Evolutionary conservation across 2,888 invertebrate species (phyloP).

Genomic region (Rhaphigaster nebulosa): DNA sequence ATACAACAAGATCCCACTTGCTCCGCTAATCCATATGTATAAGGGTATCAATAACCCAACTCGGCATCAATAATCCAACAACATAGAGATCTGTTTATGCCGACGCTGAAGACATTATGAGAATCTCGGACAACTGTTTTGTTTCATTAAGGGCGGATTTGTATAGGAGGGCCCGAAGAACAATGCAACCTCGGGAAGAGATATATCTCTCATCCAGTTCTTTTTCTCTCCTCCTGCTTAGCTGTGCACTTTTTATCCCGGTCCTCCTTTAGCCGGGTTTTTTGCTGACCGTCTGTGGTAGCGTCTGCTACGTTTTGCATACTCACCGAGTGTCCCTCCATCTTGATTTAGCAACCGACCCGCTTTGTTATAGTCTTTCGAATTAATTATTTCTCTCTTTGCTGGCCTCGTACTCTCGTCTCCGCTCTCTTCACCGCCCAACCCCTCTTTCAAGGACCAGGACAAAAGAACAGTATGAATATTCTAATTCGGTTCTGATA

Average conservation of each 20-base stretch:
- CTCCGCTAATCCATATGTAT: constrained; percentile 32
- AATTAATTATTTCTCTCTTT: constrained; percentile 50
- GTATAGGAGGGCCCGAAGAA: constrained; percentile 3
- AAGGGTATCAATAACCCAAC: neutral
- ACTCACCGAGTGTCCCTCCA: constrained; percentile 31
- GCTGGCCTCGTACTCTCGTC: neutral
- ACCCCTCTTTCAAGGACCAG: neutral
- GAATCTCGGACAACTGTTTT: constrained; percentile 38
- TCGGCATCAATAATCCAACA: neutral
- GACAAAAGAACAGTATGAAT: constrained; percentile 48
- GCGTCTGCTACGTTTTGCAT: constrained; percentile 47
- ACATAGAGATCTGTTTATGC: constrained; percentile 23
- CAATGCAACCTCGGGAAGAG: neutral
- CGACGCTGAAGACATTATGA: constrained; percentile 24
- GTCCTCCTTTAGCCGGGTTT: constrained; percentile 43
- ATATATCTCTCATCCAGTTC: constrained; percentile 44
- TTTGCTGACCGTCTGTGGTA: constrained; percentile 38
- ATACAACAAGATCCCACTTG: neutral
- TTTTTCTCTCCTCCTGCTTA: constrained; percentile 42
- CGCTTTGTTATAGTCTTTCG: constrained; percentile 50
- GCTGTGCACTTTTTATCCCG: constrained; percentile 13
- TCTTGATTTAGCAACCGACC: constrained; percentile 33
- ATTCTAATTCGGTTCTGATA: constrained; percentile 37
- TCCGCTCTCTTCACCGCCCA: neutral
- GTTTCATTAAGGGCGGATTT: constrained; percentile 45